Evolutionary conservation across 1,140 invertebrate genomes (phyloP).

Genomic region (Neodiprion lecontei): DNA sequence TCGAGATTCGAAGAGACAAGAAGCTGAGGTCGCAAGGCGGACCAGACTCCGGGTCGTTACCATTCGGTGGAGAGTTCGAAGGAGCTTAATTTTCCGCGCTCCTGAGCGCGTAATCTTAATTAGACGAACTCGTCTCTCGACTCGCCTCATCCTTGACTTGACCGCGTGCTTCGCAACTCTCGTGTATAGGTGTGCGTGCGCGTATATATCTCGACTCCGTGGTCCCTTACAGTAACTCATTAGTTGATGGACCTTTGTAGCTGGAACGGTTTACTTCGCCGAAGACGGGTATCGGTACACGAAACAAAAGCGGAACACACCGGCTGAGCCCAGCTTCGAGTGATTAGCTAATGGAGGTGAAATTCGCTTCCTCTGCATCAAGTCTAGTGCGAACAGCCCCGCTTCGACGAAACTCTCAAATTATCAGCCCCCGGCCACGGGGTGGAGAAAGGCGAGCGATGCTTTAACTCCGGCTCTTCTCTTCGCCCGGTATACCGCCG

Average conservation of each 20-base stretch:
- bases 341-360: constrained; percentile 55
- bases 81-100: constrained; percentile 26
- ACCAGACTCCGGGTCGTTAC: background rate
- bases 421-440: constrained; percentile 14
- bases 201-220: constrained; percentile 21
- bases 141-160: constrained; percentile 37
- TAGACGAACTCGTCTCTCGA: constrained; percentile 18
- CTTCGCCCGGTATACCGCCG: too few species aligned
- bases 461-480: too few species aligned
- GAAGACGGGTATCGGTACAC: constrained; percentile 1
- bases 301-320: constrained; percentile 29
- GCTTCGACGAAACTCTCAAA: constrained; percentile 28
- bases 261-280: constrained; percentile 39
- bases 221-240: constrained; percentile 43
- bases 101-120: constrained; percentile 22
- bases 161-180: constrained; percentile 29
- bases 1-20: background rate
- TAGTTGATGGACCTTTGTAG: constrained; percentile 44
- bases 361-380: constrained; percentile 29
- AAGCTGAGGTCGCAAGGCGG: background rate
- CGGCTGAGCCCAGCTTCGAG: constrained; percentile 21
- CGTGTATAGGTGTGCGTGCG: constrained; percentile 7
- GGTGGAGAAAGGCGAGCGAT: background rate
- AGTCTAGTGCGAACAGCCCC: background rate
- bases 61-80: background rate